Base-by-base conservation (phyloP, 2,113 vertebrate genomes). In the Perca flavescens region DNA sequence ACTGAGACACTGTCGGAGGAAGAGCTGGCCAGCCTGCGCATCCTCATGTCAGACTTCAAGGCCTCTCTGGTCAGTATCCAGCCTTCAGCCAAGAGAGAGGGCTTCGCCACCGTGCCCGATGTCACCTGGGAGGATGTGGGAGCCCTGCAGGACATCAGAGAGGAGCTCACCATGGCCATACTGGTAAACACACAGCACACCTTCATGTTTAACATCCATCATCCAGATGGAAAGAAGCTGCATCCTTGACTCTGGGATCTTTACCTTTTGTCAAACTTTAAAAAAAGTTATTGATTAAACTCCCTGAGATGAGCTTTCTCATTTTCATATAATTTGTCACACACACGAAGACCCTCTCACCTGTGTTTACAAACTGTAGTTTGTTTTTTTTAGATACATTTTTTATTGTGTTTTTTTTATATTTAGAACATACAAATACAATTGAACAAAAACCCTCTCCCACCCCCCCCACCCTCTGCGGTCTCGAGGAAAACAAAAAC, bases 161-260 rank as follows among this genome's bases (percentile, higher is more conserved):
- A 98, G 81, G 98, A 99, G 82, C 97, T 99, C 76, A 96, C 96
- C 56, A 98, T 99, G 98, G 97, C 98, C 71, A 99, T 99, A 91
- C 77, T 99, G 96, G 98, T 99, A 96, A 90, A 57, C 28, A 22
- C 1, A 57, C 0, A 43, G 40, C 4, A 36, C 10, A 10, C 21
- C n/a, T 19, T 28, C 3, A n/a, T n/a, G 31, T 5, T 21, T 34
- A 2, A 9, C n/a, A n/a, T 36, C 49, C 40, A 49, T 21, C 8
- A 21, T 50, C 43, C 47, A 52, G 56, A 46, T 11, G 11, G 40
- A 43, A 43, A 43, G 40, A 43, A 43, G 40, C 40, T 43, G 40
- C 40, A 43, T 43, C 40, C 10, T 43, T 43, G 40, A 43, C 40
- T 43, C 40, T 11, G 40, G 40, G 10, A 11, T 43, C 10, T 43